These are phyloP conservation scores for Brachypalpus laphriformis DNA, from an alignment of 2,888 invertebrate genomes.

Conservation along the genomic window DNA sequence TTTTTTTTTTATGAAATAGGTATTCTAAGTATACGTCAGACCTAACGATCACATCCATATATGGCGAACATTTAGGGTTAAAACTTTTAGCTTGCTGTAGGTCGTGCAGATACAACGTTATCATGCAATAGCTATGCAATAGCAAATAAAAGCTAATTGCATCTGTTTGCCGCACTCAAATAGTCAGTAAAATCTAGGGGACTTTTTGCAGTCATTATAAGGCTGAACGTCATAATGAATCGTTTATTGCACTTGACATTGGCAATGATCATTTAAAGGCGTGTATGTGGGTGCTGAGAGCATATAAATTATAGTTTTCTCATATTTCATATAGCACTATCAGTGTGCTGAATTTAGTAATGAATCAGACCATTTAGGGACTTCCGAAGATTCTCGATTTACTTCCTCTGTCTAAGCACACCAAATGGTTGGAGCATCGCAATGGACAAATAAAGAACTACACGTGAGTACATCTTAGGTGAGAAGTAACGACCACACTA, in stretches of 20 bases:
- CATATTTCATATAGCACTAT: background rate
- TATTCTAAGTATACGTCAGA: background rate
- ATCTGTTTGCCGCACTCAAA: background rate
- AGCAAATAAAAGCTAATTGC: background rate
- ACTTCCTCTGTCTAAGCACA: constrained; percentile 11
- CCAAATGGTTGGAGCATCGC: background rate
- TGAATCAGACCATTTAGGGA: constrained; percentile 29
- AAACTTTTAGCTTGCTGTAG: constrained; percentile 1
- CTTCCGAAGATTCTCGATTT: constrained; percentile 16
- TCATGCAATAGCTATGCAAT: background rate
- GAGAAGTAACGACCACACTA: background rate
- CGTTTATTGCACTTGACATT: background rate
- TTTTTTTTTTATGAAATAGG: no score
- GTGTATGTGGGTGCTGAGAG: constrained; percentile 10
- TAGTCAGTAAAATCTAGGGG: background rate
- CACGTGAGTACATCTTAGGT: background rate
- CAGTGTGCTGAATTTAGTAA: background rate
- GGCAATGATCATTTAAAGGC: background rate
- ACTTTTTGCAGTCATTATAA: background rate
- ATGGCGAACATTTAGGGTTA: background rate
- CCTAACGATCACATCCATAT: background rate
- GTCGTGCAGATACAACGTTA: background rate
- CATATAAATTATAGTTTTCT: background rate
- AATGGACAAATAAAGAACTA: constrained; percentile 19
- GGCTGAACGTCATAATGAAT: background rate